Percentiles rank a stretch among this genome's conserved stretches.
Evolutionary conservation across 1,140 invertebrate species (phyloP).

Genomic region (Calliphora vicina): DNA sequence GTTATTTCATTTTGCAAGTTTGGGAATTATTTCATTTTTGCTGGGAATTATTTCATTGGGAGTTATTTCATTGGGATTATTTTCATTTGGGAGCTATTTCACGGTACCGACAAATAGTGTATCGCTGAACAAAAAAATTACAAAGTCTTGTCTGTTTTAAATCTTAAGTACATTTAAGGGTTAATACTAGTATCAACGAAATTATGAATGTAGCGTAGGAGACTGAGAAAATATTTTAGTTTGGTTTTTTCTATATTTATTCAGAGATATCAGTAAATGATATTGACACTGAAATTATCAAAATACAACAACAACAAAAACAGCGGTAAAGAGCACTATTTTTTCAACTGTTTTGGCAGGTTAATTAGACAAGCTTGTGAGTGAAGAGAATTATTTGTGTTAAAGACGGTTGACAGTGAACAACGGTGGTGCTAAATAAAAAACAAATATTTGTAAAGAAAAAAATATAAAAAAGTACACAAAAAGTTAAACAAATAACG

Average conservation of each 20-base stretch:
- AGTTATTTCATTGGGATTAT: no score
- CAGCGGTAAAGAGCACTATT: not conserved
- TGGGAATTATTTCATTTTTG: no score
- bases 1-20: no score
- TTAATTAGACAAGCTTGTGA: not conserved
- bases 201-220: not conserved
- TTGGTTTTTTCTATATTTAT: not conserved
- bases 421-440: not conserved
- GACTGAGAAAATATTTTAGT: not conserved
- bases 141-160: no score
- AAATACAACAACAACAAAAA: not conserved
- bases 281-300: conserved; percentile 22
- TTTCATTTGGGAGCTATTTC: no score
- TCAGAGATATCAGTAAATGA: conserved; percentile 19
- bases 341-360: not conserved
- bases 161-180: not conserved
- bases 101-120: no score
- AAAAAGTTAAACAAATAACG: not conserved
- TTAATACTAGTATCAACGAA: not conserved
- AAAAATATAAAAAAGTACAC: not conserved
- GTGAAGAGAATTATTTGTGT: conserved; percentile 1
- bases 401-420: conserved; percentile 6
- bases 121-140: no score
- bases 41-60: no score
- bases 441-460: not conserved